Conservation (phyloP, 2,113 vertebrate genomes). For the Crotalus viridis region DNA sequence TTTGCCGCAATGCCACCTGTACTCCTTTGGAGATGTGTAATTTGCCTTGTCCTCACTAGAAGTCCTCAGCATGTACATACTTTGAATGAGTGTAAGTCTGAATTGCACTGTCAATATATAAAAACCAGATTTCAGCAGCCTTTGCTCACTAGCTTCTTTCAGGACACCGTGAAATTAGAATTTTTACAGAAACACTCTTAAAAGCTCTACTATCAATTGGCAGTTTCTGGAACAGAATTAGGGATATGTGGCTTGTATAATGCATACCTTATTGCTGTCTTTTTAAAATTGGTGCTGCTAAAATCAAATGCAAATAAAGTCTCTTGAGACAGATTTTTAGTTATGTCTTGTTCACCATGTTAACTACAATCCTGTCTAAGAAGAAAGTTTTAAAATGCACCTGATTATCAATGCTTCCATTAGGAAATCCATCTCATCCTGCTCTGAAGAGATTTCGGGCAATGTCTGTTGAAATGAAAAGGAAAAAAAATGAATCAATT, state of each 20-base stretch:
- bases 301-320: neutral
- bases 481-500: slow-evolving; percentile 7
- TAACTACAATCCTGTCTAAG: neutral
- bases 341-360: neutral
- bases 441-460: slow-evolving; percentile 90
- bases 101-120: neutral
- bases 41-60: neutral
- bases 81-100: neutral
- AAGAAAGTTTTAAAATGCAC: slow-evolving; percentile 55
- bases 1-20: neutral
- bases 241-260: neutral
- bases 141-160: neutral
- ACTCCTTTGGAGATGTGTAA: neutral
- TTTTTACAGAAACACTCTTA: neutral
- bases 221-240: neutral
- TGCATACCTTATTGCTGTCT: neutral
- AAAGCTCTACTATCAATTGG: neutral
- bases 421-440: slow-evolving; percentile 92
- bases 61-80: neutral
- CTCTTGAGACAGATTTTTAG: neutral
- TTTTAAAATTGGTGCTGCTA: neutral
- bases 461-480: slow-evolving; percentile 74
- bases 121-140: neutral
- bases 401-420: slow-evolving; percentile 92
- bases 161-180: neutral